A percentile compares a stretch with the other conserved stretches of the same genome.
phyloP scores from a whole-genome alignment of 2,797 vertebrate genomes.

The Paedocypris micromegethes region DNA sequence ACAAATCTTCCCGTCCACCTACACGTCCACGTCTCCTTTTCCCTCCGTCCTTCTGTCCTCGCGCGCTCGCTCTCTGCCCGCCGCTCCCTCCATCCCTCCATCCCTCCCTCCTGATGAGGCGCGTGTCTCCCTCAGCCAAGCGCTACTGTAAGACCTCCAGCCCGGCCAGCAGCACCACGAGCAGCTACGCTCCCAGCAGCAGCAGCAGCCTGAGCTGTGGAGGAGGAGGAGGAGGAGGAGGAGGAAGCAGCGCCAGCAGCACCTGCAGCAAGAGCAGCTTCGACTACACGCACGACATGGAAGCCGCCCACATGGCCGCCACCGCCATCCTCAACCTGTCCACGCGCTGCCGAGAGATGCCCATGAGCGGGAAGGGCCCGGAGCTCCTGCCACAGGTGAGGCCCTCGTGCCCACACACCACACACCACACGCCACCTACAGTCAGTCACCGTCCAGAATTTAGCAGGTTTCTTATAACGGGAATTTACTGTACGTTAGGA shows the following conservation, averaged over 20 bases:
- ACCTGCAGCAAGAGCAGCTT: conserved; percentile 99
- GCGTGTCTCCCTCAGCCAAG: conserved; percentile 71
- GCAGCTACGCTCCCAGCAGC: conserved; percentile 95
- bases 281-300: conserved; percentile 97
- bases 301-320: conserved; percentile 97
- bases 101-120: too few species aligned
- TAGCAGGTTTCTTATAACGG: too few species aligned
- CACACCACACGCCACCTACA: too few species aligned
- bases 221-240: conserved; percentile 51
- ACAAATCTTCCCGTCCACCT: too few species aligned
- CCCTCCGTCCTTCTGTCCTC: too few species aligned
- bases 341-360: conserved; percentile 94
- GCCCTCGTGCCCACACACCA: conserved; percentile 1
- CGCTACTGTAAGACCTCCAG: conserved; percentile 94
- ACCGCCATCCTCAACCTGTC: conserved; percentile 97
- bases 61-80: too few species aligned
- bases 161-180: conserved; percentile 90
- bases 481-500: too few species aligned
- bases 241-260: conserved; percentile 92
- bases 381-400: conserved; percentile 87
- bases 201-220: conserved; percentile 85
- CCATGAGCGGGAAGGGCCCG: conserved; percentile 85
- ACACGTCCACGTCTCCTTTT: too few species aligned
- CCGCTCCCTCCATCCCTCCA: too few species aligned
- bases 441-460: too few species aligned